Percentiles rank a stretch among this genome's conserved stretches.
phyloP scores from a whole-genome alignment of 2,113 vertebrate species.

The Rostratula benghalensis region DNA sequence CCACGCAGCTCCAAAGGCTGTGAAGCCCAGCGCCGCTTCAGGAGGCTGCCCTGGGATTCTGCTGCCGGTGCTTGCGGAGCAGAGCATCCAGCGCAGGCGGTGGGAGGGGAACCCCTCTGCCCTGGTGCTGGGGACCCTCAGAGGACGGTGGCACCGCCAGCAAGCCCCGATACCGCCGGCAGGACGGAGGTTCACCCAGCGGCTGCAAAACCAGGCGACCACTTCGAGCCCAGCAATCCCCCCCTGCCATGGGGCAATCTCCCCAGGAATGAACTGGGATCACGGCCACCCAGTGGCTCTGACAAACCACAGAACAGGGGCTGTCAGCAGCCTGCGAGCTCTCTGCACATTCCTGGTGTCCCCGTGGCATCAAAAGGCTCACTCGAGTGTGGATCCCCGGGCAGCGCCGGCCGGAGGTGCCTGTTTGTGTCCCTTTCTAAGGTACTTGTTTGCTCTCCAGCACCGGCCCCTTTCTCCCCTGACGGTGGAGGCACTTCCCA shows the following conservation, averaged over 20 bases:
- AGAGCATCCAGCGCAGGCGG: not conserved
- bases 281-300: not conserved
- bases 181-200: not conserved
- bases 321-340: not conserved
- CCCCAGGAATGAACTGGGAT: not conserved
- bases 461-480: not conserved
- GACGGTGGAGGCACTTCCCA: not conserved
- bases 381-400: rapidly evolving
- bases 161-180: not conserved
- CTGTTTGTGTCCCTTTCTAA: not conserved
- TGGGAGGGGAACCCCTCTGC: not conserved
- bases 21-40: not conserved
- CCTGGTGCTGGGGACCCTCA: not conserved
- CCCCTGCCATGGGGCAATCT: rapidly evolving
- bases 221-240: not conserved
- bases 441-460: not conserved
- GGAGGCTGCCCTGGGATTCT: not conserved
- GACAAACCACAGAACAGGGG: not conserved
- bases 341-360: not conserved
- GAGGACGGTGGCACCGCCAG: not conserved
- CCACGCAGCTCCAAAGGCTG: not conserved
- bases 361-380: not conserved
- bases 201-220: not conserved
- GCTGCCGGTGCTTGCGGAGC: not conserved
- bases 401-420: not conserved